Percentiles rank a stretch among this genome's conserved stretches.
Conservation (phyloP, 2,113 vertebrate genomes). For the Eleginops maclovinus region DNA sequence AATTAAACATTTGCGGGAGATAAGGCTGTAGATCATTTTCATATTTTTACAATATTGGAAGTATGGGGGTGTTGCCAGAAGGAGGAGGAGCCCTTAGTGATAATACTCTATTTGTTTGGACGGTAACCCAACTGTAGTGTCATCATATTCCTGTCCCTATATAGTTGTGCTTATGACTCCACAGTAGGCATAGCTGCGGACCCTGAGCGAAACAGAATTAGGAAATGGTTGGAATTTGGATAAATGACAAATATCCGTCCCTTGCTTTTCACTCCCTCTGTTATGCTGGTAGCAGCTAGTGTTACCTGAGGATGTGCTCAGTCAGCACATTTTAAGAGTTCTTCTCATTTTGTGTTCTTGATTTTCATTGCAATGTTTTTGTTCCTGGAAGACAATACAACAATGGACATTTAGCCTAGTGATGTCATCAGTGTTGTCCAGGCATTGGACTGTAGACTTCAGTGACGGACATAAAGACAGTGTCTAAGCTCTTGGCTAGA, state of each 20-base stretch:
- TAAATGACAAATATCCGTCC: too few species aligned
- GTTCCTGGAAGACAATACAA: too few species aligned
- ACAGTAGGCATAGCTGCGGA: background rate
- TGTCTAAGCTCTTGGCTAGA: background rate
- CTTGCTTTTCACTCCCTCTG: background rate
- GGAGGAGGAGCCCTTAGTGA: slow-evolving; percentile 49
- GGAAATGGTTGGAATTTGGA: background rate
- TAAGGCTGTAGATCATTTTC: slow-evolving; percentile 54
- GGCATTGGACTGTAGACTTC: background rate
- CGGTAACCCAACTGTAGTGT: slow-evolving; percentile 8
- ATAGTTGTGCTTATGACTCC: slow-evolving; percentile 11
- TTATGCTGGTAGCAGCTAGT: background rate
- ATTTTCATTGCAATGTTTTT: too few species aligned
- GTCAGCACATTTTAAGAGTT: too few species aligned
- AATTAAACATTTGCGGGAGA: slow-evolving; percentile 63
- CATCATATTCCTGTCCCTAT: background rate
- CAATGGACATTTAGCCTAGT: background rate
- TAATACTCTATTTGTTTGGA: slow-evolving; percentile 43
- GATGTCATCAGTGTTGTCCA: background rate
- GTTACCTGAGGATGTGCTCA: too few species aligned
- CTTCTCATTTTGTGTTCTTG: too few species aligned
- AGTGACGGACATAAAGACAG: background rate
- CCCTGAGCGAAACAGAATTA: background rate
- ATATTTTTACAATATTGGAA: slow-evolving; percentile 42
- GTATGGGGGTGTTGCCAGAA: slow-evolving; percentile 31